These are phyloP conservation scores for Equus quagga DNA, from an alignment of 2,113 vertebrate species.

Conservation along the genomic window DNA sequence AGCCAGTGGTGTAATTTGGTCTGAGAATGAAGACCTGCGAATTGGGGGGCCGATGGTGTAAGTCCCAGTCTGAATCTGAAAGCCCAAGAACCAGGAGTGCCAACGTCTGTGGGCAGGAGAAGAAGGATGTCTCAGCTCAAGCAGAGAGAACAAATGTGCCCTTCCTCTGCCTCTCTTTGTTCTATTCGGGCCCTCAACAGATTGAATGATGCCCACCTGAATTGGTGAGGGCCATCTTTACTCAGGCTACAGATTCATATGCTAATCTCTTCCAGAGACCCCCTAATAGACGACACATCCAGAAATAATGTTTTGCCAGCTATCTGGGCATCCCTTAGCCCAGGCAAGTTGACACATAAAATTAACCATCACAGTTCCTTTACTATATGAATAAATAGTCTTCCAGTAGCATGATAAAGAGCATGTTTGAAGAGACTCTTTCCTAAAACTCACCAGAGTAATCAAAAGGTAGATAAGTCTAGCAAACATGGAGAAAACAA, in stretches of 20 bases:
- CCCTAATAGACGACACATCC: neutral
- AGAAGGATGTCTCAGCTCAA: neutral
- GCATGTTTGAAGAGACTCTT: neutral
- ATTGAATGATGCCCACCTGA: too few species aligned
- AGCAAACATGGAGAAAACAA: neutral
- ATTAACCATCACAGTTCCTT: neutral
- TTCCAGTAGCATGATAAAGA: neutral
- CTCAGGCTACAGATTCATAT: neutral
- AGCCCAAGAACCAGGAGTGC: neutral
- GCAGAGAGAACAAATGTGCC: neutral
- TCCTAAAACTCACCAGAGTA: neutral
- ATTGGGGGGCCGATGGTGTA: too few species aligned
- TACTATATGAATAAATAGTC: neutral
- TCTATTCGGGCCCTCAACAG: neutral
- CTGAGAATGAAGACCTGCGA: neutral
- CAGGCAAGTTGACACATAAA: neutral
- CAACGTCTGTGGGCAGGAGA: neutral
- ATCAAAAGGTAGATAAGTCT: neutral
- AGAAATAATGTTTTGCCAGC: neutral
- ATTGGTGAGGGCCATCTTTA: neutral
- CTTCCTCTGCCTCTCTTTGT: neutral
- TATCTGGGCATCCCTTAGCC: neutral
- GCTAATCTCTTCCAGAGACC: neutral
- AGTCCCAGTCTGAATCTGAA: neutral
- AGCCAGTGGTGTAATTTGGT: neutral